Conservation (phyloP, 1,140 invertebrate species). For the Brachionus rotundiformis region DNA sequence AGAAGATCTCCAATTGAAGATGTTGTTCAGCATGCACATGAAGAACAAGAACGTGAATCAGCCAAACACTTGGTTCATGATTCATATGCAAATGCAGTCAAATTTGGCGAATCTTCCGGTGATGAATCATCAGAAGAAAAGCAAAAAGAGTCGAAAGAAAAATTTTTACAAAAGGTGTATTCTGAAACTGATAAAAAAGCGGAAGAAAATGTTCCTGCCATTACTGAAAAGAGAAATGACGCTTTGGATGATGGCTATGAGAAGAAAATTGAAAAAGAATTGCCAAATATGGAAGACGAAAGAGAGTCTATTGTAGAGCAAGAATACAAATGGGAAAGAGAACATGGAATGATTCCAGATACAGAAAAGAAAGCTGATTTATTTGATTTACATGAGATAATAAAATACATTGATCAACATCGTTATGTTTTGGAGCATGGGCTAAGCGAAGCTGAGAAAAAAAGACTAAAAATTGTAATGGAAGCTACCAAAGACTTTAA, state of each 20-base stretch:
- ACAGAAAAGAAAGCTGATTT: neutral
- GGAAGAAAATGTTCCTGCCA: neutral
- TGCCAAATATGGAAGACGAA: constrained; percentile 8
- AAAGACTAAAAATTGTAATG: neutral
- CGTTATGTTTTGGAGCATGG: neutral
- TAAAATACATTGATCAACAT: neutral
- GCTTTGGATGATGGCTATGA: neutral
- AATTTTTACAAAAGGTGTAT: neutral
- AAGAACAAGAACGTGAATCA: constrained; percentile 18
- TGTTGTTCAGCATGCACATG: neutral
- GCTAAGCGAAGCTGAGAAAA: constrained; percentile 3
- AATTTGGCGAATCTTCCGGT: neutral
- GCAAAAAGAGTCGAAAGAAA: neutral
- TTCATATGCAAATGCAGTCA: neutral
- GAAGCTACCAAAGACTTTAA: constrained; percentile 32
- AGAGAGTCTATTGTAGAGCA: constrained; percentile 18
- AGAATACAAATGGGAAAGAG: constrained; percentile 30
- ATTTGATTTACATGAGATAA: constrained; percentile 22
- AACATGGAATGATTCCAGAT: neutral
- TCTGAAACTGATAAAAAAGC: neutral
- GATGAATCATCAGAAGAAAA: neutral
- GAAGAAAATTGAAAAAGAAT: neutral
- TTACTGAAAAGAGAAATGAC: neutral
- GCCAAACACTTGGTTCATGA: neutral
- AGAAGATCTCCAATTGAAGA: neutral